Conservation (phyloP, 1,140 invertebrate genomes). For the Hyles euphorbiae region DNA sequence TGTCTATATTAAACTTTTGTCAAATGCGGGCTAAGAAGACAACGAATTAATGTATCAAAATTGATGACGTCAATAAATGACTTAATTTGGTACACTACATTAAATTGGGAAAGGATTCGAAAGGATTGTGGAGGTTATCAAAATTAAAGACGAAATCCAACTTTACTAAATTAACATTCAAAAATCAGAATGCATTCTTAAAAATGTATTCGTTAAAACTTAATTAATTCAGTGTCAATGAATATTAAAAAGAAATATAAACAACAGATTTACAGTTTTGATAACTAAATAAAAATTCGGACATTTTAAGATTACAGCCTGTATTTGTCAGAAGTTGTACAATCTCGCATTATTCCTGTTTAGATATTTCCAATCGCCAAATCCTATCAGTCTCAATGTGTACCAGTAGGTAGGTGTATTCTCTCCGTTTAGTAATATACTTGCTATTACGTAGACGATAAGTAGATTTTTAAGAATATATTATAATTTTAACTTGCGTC, state of each 20-base stretch:
- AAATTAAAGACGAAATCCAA: neutral
- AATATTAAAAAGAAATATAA: no score
- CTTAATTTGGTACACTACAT: conserved; percentile 19
- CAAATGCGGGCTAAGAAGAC: conserved; percentile 65
- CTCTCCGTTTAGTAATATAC: conserved; percentile 16
- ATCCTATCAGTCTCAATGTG: conserved; percentile 25
- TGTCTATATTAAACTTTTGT: conserved; percentile 52
- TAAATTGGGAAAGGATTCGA: conserved; percentile 15
- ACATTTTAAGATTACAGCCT: conserved; percentile 25
- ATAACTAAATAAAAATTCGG: neutral
- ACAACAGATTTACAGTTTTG: no score
- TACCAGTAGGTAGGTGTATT: conserved; percentile 18
- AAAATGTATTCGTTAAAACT: neutral
- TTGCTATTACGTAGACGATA: conserved; percentile 21
- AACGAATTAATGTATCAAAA: conserved; percentile 49
- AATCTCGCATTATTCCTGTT: conserved; percentile 12
- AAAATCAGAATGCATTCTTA: neutral
- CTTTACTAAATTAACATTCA: neutral
- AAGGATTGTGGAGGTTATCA: neutral
- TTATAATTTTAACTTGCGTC: conserved; percentile 62
- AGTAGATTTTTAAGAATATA: conserved; percentile 25
- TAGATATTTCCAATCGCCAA: conserved; percentile 28
- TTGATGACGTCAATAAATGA: conserved; percentile 7
- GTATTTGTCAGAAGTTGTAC: conserved; percentile 61
- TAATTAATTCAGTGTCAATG: neutral